These are phyloP conservation scores for Stictocephala bisonia DNA, from an alignment of 2,888 invertebrate species.

Conservation along the genomic window DNA sequence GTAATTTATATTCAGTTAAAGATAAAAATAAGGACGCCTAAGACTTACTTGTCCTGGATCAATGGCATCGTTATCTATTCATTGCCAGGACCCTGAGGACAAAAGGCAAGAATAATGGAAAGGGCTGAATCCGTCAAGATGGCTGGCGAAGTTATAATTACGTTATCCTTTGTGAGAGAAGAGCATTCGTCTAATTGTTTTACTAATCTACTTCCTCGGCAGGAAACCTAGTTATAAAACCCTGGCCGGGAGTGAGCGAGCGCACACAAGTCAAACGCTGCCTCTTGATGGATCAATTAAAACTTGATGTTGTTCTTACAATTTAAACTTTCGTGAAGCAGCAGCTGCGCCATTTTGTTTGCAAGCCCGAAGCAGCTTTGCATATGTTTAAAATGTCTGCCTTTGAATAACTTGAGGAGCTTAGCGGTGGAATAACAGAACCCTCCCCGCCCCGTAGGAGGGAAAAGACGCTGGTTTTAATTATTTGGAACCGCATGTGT, in stretches of 20 bases:
- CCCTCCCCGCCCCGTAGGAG: slow-evolving; percentile 25
- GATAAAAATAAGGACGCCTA: no score
- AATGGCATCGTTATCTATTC: no score
- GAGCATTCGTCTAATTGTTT: slow-evolving; percentile 34
- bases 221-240: slow-evolving; percentile 4
- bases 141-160: slow-evolving; percentile 4
- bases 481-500: slow-evolving; percentile 11
- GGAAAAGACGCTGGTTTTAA: slow-evolving; percentile 37
- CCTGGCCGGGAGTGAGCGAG: slow-evolving; percentile 5
- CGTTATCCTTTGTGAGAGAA: slow-evolving; percentile 1
- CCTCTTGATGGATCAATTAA: slow-evolving; percentile 57
- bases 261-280: slow-evolving; percentile 8
- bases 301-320: slow-evolving; percentile 60
- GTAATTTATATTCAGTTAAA: no score
- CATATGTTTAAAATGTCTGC: slow-evolving; percentile 57
- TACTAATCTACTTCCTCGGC: not conserved
- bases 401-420: slow-evolving; percentile 59
- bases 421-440: slow-evolving; percentile 53
- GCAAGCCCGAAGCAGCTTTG: slow-evolving; percentile 54
- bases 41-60: no score
- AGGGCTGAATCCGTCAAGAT: not conserved
- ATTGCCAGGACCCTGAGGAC: no score
- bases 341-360: slow-evolving; percentile 49
- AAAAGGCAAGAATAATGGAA: not conserved
- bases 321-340: slow-evolving; percentile 55